Percentiles rank a stretch among this genome's conserved stretches.
These are phyloP conservation scores for Sebastes dallii DNA, from an alignment of 2,797 vertebrate species.

Conservation along the genomic window DNA sequence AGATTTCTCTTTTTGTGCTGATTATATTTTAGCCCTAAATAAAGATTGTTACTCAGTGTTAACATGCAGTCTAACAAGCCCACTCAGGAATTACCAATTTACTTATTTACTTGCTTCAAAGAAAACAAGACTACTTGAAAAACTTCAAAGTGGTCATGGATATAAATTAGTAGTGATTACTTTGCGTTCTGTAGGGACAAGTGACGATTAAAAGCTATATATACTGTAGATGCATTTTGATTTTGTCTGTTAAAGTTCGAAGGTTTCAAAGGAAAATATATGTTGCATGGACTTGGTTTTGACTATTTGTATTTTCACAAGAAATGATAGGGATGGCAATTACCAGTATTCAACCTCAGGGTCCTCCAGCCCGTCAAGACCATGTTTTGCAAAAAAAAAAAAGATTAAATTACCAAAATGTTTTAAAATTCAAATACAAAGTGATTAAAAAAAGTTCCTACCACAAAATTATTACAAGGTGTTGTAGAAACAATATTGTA, in stretches of 20 bases:
- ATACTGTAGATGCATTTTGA: background rate
- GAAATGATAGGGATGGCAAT: background rate
- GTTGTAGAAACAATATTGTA: background rate
- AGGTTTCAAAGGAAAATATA: background rate
- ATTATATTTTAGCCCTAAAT: slow-evolving; percentile 11
- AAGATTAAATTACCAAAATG: background rate
- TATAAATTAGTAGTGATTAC: slow-evolving; percentile 27
- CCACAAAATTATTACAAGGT: background rate
- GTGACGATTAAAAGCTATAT: background rate
- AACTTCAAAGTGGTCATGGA: slow-evolving; percentile 12
- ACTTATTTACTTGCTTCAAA: slow-evolving; percentile 17
- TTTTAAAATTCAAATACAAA: background rate
- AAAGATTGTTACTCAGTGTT: slow-evolving; percentile 3
- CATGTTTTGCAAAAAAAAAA: background rate
- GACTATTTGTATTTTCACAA: background rate
- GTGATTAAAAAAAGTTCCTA: background rate
- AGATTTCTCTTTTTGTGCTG: background rate
- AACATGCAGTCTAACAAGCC: slow-evolving; percentile 17
- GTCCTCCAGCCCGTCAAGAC: background rate
- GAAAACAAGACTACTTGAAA: slow-evolving; percentile 22
- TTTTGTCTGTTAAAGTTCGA: background rate
- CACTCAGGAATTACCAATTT: slow-evolving; percentile 21
- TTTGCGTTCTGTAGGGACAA: background rate
- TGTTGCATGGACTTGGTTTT: background rate
- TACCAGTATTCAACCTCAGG: background rate